Evolutionary conservation across 2,888 invertebrate genomes (phyloP).

Genomic region (Acrocera orbiculus): DNA sequence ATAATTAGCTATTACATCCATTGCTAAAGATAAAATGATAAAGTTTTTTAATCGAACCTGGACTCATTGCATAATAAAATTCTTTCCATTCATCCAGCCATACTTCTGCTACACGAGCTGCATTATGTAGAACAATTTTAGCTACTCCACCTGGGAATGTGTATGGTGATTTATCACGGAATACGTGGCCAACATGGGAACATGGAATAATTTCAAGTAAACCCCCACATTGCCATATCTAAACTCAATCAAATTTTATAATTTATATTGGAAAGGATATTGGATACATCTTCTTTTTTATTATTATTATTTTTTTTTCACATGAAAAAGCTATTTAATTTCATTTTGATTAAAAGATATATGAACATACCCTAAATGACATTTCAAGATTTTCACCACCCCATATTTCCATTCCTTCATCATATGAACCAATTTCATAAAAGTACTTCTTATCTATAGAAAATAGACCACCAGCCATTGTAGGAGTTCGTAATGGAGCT

Average conservation of each 20-base stretch:
- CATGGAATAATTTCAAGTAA: constrained; percentile 89
- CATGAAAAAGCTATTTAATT: no score
- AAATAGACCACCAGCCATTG: constrained; percentile 95
- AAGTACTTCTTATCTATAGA: constrained; percentile 93
- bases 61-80: constrained; percentile 98
- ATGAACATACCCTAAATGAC: constrained; percentile 33
- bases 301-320: no score
- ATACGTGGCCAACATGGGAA: constrained; percentile 93
- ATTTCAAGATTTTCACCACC: constrained; percentile 44
- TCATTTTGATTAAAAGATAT: neutral
- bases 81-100: constrained; percentile 99
- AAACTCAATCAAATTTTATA: constrained; percentile 20
- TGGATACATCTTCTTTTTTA: neutral
- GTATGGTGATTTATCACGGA: constrained; percentile 95
- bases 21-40: no score
- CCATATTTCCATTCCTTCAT: constrained; percentile 99
- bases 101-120: constrained; percentile 94
- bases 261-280: neutral
- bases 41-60: constrained; percentile 52
- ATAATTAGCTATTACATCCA: no score
- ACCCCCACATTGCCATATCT: constrained; percentile 97
- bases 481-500: constrained; percentile 82
- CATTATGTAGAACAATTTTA: constrained; percentile 94
- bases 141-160: constrained; percentile 97
- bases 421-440: constrained; percentile 94